Evolutionary conservation across 2,113 vertebrate species (phyloP).

Genomic region (Acrocephalus kingi): DNA sequence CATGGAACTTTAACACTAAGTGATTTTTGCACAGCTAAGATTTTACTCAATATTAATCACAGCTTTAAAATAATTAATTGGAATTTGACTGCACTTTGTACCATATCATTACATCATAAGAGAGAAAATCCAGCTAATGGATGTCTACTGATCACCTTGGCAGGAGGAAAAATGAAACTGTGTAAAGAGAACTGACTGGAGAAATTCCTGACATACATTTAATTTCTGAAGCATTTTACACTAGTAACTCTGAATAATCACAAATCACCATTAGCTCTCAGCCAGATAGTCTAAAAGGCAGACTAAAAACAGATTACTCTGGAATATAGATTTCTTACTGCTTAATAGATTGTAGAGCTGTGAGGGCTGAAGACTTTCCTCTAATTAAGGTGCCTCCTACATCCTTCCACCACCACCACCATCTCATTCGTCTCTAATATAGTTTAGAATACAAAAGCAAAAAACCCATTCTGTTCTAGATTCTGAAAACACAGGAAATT

Average conservation of each 20-base stretch:
- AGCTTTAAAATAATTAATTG: neutral
- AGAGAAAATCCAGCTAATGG: neutral
- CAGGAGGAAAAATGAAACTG: neutral
- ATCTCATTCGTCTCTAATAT: neutral
- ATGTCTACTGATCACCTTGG: neutral
- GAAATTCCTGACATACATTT: neutral
- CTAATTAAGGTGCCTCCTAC: neutral
- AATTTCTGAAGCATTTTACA: neutral
- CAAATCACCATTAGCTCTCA: neutral
- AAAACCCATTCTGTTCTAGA: neutral
- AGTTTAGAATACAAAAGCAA: neutral
- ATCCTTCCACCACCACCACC: neutral
- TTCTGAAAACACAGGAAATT: neutral
- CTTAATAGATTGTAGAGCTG: neutral
- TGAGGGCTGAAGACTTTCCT: neutral
- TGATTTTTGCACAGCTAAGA: neutral
- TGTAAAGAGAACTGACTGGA: neutral
- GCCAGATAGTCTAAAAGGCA: neutral
- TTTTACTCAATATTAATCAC: conserved; percentile 11
- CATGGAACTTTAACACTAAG: neutral
- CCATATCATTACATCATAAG: neutral
- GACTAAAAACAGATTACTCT: neutral
- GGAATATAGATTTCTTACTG: neutral
- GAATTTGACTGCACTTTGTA: neutral
- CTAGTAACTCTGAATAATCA: neutral